phyloP scores from a whole-genome alignment of 1,140 invertebrate genomes.

The Rhagoletis zephyria region DNA sequence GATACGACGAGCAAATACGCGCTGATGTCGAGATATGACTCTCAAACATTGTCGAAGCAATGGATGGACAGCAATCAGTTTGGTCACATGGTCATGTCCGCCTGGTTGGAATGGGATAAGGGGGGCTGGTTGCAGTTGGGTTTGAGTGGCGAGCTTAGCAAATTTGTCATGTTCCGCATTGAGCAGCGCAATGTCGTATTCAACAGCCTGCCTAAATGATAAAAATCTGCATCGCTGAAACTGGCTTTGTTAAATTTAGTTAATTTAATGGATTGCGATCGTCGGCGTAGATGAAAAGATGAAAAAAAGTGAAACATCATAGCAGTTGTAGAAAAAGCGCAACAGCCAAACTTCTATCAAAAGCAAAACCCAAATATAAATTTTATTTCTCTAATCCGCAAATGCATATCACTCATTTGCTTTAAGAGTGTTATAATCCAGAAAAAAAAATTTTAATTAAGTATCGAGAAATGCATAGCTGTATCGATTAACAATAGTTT shows the following conservation, averaged over 20 bases:
- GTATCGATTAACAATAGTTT: too few species aligned
- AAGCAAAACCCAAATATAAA: too few species aligned
- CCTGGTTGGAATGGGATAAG: neutral
- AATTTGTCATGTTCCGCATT: slow-evolving; percentile 9
- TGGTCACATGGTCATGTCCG: slow-evolving; percentile 17
- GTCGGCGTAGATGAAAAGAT: slow-evolving; percentile 24
- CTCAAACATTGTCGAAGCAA: slow-evolving; percentile 23
- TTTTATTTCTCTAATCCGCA: too few species aligned
- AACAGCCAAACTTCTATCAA: too few species aligned
- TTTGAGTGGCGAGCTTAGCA: neutral
- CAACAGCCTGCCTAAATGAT: neutral
- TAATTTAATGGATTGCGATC: slow-evolving; percentile 40
- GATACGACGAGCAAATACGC: neutral
- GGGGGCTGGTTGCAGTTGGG: neutral
- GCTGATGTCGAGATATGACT: neutral
- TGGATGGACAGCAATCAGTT: slow-evolving; percentile 7
- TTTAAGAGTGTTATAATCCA: too few species aligned
- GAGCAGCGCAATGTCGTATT: neutral
- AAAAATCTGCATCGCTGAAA: slow-evolving; percentile 10
- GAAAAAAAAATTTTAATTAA: too few species aligned
- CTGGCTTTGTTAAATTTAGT: slow-evolving; percentile 37
- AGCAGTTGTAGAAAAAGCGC: neutral
- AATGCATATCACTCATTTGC: too few species aligned
- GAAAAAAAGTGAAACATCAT: neutral
- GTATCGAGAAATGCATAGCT: too few species aligned